A percentile compares a stretch with the other conserved stretches of the same genome.
These are phyloP conservation scores for Aproaerema taeniolella DNA, from an alignment of 2,888 invertebrate species.

Conservation along the genomic window DNA sequence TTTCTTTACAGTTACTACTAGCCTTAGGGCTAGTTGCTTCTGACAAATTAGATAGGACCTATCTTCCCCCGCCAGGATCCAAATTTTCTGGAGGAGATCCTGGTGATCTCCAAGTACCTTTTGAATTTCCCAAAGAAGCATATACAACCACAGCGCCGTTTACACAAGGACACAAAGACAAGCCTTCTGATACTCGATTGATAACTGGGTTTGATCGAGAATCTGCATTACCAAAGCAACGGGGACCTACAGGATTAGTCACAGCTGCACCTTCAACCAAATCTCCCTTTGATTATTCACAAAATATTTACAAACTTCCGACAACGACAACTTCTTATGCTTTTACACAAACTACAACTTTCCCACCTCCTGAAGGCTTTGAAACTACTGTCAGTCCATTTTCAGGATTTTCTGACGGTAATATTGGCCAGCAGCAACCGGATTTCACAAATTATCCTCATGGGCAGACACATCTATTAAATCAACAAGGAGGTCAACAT, in stretches of 20 bases:
- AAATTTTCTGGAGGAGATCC: constrained; percentile 45
- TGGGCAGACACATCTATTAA: background rate
- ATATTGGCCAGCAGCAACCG: background rate
- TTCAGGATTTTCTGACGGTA: constrained; percentile 1
- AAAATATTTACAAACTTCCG: constrained; percentile 20
- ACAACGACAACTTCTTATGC: constrained; percentile 41
- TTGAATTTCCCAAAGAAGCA: constrained; percentile 36
- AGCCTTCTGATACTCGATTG: constrained; percentile 16
- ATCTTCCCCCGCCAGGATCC: constrained; percentile 56
- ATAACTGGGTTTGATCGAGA: constrained; percentile 28
- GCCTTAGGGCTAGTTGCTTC: constrained; percentile 35
- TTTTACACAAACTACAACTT: constrained; percentile 42
- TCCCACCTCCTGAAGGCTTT: constrained; percentile 26
- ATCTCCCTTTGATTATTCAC: constrained; percentile 17
- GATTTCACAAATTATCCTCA: background rate
- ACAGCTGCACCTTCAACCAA: constrained; percentile 13
- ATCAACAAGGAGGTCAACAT: background rate
- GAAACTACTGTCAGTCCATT: constrained; percentile 21
- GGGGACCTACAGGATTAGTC: background rate
- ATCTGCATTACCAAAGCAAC: constrained; percentile 6
- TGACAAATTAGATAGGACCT: constrained; percentile 51
- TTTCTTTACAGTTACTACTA: constrained; percentile 39
- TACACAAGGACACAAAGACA: constrained; percentile 4
- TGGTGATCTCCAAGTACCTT: constrained; percentile 39
- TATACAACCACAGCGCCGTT: constrained; percentile 18